Percentiles rank a stretch among this genome's conserved stretches.
phyloP scores from a whole-genome alignment of 2,797 vertebrate species.

The Pogoniulus pusillus region DNA sequence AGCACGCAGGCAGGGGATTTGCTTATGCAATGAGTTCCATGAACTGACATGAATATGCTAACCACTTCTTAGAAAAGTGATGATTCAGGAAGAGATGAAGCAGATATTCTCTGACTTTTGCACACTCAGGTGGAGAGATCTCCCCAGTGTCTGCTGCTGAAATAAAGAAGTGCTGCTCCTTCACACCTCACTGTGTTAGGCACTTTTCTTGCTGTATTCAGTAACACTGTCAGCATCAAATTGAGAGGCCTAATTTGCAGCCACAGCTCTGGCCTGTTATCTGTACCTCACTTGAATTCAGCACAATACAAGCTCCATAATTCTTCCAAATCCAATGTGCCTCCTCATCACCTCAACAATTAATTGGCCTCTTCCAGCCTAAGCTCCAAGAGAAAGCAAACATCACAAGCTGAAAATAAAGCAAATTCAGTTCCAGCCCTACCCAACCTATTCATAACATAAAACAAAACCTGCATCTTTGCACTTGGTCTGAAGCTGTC shows the following conservation, averaged over 20 bases:
- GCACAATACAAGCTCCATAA: slow-evolving; percentile 35
- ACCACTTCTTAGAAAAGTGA: no score
- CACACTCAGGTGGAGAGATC: no score
- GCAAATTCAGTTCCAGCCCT: slow-evolving; percentile 24
- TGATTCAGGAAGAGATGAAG: no score
- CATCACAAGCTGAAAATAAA: slow-evolving; percentile 32
- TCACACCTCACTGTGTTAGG: no score
- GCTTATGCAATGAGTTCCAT: no score
- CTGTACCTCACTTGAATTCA: slow-evolving; percentile 56
- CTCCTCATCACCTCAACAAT: slow-evolving; percentile 49
- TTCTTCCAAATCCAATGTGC: slow-evolving; percentile 32
- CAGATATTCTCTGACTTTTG: no score
- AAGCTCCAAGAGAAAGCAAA: slow-evolving; percentile 30
- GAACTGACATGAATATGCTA: no score
- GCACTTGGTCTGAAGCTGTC: neutral
- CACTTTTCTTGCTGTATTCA: no score
- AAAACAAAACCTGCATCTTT: neutral
- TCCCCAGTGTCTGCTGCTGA: no score
- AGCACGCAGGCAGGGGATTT: no score
- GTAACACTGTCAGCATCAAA: slow-evolving; percentile 54
- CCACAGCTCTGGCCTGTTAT: slow-evolving; percentile 61
- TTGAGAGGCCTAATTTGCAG: slow-evolving; percentile 70
- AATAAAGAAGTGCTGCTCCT: no score
- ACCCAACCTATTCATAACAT: neutral
- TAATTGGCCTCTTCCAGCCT: slow-evolving; percentile 41